These are phyloP conservation scores for Buphagus erythrorhynchus DNA, from an alignment of 2,797 vertebrate species.

Conservation along the genomic window DNA sequence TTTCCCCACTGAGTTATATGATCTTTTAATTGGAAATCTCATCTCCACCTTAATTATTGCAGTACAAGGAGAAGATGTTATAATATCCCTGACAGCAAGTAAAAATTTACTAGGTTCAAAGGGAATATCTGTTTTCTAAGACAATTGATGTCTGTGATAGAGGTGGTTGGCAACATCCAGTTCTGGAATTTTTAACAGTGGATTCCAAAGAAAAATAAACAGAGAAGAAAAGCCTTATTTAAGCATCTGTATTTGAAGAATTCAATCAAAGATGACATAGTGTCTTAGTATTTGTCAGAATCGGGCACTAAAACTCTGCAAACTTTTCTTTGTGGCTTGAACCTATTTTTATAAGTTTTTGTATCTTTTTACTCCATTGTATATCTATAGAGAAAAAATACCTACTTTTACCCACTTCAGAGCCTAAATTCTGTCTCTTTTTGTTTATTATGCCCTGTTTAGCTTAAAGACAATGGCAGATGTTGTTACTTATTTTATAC, in stretches of 20 bases:
- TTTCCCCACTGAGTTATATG: background rate
- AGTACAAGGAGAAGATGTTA: background rate
- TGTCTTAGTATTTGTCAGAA: background rate
- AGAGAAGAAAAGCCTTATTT: background rate
- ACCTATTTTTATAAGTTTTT: background rate
- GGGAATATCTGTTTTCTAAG: background rate
- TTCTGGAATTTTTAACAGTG: background rate
- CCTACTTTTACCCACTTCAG: background rate
- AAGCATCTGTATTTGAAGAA: background rate
- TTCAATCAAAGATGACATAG: background rate
- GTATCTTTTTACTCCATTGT: background rate
- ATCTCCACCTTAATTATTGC: constrained; percentile 42
- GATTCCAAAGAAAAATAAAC: background rate
- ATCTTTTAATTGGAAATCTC: constrained; percentile 46
- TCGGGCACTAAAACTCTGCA: background rate
- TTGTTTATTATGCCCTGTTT: background rate
- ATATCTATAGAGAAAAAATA: background rate
- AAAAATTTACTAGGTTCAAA: constrained; percentile 28
- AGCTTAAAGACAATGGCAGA: background rate
- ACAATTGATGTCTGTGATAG: constrained; percentile 9
- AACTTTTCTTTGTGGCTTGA: background rate
- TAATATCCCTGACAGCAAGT: constrained; percentile 33
- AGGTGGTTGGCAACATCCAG: background rate
- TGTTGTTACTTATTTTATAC: background rate
- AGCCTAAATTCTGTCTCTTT: background rate